Conservation (phyloP, 2,113 vertebrate genomes). For the Theristicus caerulescens region DNA sequence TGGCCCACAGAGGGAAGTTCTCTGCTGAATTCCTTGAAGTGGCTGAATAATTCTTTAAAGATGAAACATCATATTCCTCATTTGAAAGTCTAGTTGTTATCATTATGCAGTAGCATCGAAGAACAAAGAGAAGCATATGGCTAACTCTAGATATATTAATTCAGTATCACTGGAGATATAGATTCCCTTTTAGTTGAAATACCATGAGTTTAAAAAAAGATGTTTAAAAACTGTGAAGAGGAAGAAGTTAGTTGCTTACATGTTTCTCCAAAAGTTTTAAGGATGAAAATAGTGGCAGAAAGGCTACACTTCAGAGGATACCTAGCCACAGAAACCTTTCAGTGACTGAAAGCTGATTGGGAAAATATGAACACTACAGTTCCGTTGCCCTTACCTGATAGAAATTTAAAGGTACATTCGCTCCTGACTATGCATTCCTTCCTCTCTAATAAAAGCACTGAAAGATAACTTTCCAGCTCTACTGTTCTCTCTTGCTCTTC, state of each 20-base stretch:
- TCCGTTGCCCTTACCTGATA: neutral
- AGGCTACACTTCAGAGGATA: neutral
- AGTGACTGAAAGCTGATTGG: neutral
- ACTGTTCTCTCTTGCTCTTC: neutral
- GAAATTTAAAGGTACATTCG: neutral
- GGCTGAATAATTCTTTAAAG: neutral
- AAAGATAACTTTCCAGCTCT: neutral
- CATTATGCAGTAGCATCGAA: neutral
- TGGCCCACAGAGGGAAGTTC: neutral
- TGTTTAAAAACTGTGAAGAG: neutral
- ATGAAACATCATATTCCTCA: neutral
- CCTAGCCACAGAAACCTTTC: neutral
- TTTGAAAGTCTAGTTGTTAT: neutral
- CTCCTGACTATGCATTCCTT: neutral
- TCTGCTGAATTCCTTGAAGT: neutral
- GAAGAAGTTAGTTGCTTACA: neutral
- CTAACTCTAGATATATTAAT: neutral
- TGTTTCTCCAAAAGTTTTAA: neutral
- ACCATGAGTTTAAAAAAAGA: neutral
- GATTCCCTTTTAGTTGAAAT: neutral
- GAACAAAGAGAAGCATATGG: neutral
- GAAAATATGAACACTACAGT: neutral
- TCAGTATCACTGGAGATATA: neutral
- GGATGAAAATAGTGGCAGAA: neutral
- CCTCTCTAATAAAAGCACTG: neutral